Evolutionary conservation across 2,888 invertebrate genomes (phyloP), one percentile per base, ranked within the genome.

Genomic region (Tribolium freemani): DNA sequence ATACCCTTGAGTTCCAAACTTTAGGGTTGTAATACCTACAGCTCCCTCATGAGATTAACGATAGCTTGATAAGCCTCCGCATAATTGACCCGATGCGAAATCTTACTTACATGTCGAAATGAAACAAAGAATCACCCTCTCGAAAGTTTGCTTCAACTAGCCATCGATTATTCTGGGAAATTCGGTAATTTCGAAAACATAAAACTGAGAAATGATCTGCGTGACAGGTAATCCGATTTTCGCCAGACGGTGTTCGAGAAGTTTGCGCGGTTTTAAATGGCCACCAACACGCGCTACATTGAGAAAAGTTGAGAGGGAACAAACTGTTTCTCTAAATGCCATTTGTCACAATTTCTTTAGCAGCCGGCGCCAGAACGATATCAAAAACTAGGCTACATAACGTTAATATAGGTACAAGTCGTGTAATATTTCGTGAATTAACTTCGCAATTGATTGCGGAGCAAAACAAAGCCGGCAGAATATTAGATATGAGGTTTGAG

Each of bases 331-430:
- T 77, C 73, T 74, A 73, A 78, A 75, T 77, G 80, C 81, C 80
- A 81, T 81, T 81, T 81, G 81, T 81, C 79, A 81, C 80, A 80
- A 81, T 81, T 80, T 79, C 80, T 78, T 75, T 61, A 77, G 72
- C 81, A 81, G 78, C 80, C 76, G 81, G 79, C 74, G 77, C 78
- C 68, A 30, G 64, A 69, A 71, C 71, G 70, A 63, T 70, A 70
- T 70, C 70, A 70, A 70, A 70, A 70, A 70, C 64, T 45, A 46
- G 71, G 44, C 58, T 45, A 60, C 48, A 64, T 70, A 70, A 64
- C 58, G 51, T 58, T 68, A 68, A 68, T 68, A 68, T 51, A 66
- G 67, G 54, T 53, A 50, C 56, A 51, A 48, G 21, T 57, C 64
- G 46, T 9, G 51, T 13, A 38, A 56, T 53, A 68, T 54, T 72